These are phyloP conservation scores for Leucoraja ocellata DNA, from an alignment of 2,797 vertebrate species.

Conservation along the genomic window DNA sequence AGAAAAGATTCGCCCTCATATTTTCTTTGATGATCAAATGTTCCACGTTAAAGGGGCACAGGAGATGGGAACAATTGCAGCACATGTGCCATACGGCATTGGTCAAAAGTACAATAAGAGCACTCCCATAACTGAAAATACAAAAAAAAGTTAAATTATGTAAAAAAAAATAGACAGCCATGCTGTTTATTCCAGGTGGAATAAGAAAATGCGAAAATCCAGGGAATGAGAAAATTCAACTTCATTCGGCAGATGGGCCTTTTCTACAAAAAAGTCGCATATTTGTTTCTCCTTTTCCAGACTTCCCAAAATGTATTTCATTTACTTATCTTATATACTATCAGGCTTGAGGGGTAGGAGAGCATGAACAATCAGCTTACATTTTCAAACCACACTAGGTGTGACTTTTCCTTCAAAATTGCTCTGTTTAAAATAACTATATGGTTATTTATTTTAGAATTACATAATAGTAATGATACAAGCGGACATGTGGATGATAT, in stretches of 20 bases:
- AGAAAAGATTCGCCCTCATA: constrained; percentile 83
- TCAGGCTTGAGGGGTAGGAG: background rate
- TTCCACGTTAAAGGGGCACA: constrained; percentile 79
- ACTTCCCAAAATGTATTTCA: background rate
- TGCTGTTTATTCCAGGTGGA: background rate
- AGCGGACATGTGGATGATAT: background rate
- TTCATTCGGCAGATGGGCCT: background rate
- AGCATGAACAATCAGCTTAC: background rate
- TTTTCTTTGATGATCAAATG: constrained; percentile 95
- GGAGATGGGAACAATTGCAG: constrained; percentile 71
- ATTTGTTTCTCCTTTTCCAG: background rate
- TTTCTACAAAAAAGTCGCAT: background rate
- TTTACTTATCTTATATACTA: background rate
- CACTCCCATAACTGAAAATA: constrained; percentile 39
- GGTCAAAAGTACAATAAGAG: constrained; percentile 64
- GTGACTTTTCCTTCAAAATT: background rate
- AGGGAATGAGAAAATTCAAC: background rate
- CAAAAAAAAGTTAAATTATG: background rate
- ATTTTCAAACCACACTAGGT: background rate
- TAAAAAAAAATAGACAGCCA: background rate
- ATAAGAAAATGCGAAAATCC: background rate
- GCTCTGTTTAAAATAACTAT: too few species aligned
- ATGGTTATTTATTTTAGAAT: too few species aligned
- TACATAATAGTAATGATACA: too few species aligned
- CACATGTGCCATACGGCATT: constrained; percentile 79